Evolutionary conservation across 2,797 vertebrate species (phyloP), one percentile per base, ranked within the genome.

Genomic region (Clarias laeviceps): DNA sequence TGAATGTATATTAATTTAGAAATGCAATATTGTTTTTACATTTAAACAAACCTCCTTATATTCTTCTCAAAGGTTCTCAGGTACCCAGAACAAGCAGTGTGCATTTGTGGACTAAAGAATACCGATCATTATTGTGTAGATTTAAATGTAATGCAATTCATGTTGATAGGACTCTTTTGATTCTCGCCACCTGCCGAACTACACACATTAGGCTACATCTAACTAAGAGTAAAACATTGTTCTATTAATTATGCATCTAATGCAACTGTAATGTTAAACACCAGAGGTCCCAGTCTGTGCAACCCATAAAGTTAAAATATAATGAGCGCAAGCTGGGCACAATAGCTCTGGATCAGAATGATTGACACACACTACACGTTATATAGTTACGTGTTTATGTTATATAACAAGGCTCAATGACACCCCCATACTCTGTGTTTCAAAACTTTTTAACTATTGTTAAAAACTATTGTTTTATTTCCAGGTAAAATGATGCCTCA

Each of bases 191-290:
- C 69, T 70, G 68, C 32, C 12, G 34, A 22, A 70, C 4, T 70
- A 70, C 22, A 14, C 37, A 72, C 69, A 45, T 45, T 45, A 24
- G 22, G 37, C 37, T 3, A 72, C 14, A 12, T 45, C 29, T 69
- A 32, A 34, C 32, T 69, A 4, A 37, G 20, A 18, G 32, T 69
- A 69, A 18, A 22, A 69, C 22, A 72, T 37, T 37, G 12, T 0
- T 24, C 9, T 40, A n/a, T 72, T 72, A 72, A 70, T 72, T 45
- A 72, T 45, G 69, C 34, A 37, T 69, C 32, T 70, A 70, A 37
- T 18, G 34, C 22, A n/a, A 72, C 65, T 66, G 15, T 27, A 65
- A 27, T 29, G 64, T 65, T 15, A 15, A 65, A 29, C 64, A 65
- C 27, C 64, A 65, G 27, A 65, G 64, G 64, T 65, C 64, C 64